Base-by-base conservation (phyloP, 2,113 vertebrate species). In the Fregetta grallaria region DNA sequence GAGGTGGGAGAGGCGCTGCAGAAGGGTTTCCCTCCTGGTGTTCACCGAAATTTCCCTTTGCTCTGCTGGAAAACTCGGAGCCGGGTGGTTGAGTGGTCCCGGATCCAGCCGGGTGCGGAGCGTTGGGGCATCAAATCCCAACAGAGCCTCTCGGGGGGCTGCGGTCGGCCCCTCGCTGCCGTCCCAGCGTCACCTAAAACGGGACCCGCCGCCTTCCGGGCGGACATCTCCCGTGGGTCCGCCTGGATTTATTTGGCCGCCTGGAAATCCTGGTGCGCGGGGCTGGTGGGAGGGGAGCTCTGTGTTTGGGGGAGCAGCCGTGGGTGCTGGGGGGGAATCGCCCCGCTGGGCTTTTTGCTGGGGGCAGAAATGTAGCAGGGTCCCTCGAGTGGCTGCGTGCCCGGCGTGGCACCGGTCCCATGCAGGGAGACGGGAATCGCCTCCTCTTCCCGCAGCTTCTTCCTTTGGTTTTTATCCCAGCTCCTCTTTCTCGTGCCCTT, bases 211-310 rank as follows among this genome's bases (percentile, higher is more conserved):
- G 8, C 50, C 49, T 8, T 45, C 29, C 1, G 15, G 77, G 23
- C 4, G 11, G 42, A 32, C 5, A 7, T 13, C 53, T 49, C 21
- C 52, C 17, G 1, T 10, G 65, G 53, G 6, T 47, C 63, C 38
- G 27, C 63, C 34, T 13, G 78, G 44, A 11, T 59, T 40, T 25
- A 16, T 70, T 17, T 50, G 53, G 40, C 23, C 18, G 29, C 15
- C 15, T 7, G 1, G 17, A 42, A 52, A 26, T 13, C 16, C 14
- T 17, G 17, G 32, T 7, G 4, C 3, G 9, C 2, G 4, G 65
- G 52, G 12, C 20, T 30, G 50, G 40, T 3, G 40, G 40, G 50
- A 45, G 26, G 62, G 17, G 20, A 23, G 26, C 42, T 68, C 63
- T 25, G n/a, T 26, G n/a, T 14, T 16, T 15, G 44, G 53, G 52